Base-by-base conservation (phyloP, 2,113 vertebrate species). In the Lepus timidus region DNA sequence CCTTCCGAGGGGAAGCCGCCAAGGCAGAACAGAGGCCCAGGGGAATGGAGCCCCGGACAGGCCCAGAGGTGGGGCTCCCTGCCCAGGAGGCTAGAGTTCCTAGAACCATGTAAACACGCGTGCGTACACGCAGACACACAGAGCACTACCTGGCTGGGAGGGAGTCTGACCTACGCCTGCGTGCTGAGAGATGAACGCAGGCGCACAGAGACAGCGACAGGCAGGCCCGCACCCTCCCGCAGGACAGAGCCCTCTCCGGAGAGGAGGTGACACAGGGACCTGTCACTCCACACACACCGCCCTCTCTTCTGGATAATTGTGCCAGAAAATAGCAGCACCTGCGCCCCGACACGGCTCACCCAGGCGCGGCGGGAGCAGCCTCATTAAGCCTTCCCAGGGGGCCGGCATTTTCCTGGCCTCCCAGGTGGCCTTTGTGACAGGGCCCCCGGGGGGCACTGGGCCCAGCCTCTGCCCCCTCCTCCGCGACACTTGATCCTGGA, bases 301-400 rank as follows among this genome's bases (percentile, higher is more conserved):
- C 88, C 80, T 62, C 64, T 12, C 93, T 27, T 70, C 55, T 22
- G 23, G 92, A 88, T 93, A 96, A 93, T 75, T 83, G 92, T 51
- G 36, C 79, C 23, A 14, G 92, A 80, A 88, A 86, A 85, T 22
- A 95, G 94, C 80, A 86, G 80, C 95, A 95, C 65, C 96, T 92
- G 93, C 81, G 65, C 85, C 89, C 96, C 52, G 19, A 68, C 14
- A 5, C 68, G 52, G 39, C 0, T 52, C 27, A 25, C 55, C 27
- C 6, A 0, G 64, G 88, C 29, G 78, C 6, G 2, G 51, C 1
- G 0, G 61, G 20, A 79, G 84, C 33, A 0, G 80, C 29, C 78
- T 90, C 82, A 96, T 96, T 93, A 96, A 96, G 95, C 16, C 95
- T 89, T 95, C 49, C 13, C 79, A 9, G 95, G 90, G 91, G 82